Conservation (phyloP, 2,113 vertebrate genomes). For the Syngnathus typhle region DNA sequence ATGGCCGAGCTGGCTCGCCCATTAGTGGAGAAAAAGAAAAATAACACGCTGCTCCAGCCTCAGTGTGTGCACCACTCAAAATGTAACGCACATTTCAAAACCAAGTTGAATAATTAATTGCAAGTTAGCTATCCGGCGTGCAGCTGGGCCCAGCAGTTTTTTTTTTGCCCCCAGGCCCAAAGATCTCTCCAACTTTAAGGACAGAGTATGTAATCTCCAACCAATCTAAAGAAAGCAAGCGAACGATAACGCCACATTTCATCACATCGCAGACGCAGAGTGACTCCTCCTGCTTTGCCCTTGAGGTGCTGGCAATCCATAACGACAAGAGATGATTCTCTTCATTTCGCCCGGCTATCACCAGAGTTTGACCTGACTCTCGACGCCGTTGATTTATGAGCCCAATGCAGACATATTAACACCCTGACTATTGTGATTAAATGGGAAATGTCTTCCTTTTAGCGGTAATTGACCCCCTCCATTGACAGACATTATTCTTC, state of each 20-base stretch:
- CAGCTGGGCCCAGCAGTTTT: constrained; percentile 44
- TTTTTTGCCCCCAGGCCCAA: constrained; percentile 53
- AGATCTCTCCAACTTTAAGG: constrained; percentile 68
- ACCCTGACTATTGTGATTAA: constrained; percentile 13
- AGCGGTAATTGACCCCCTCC: neutral
- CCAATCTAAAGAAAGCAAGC: constrained; percentile 73
- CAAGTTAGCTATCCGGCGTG: constrained; percentile 46
- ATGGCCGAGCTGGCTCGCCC: constrained; percentile 65
- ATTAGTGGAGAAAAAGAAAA: constrained; percentile 49
- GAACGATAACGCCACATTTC: constrained; percentile 73
- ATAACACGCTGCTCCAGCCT: constrained; percentile 46
- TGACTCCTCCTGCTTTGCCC: constrained; percentile 59
- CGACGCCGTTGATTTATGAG: constrained; percentile 60
- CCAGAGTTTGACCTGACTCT: constrained; percentile 56
- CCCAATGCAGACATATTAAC: constrained; percentile 17
- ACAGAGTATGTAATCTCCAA: constrained; percentile 68
- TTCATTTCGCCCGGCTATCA: constrained; percentile 60
- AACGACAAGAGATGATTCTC: constrained; percentile 66
- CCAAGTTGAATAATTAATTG: constrained; percentile 75
- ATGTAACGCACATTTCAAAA: constrained; percentile 67
- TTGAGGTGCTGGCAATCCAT: constrained; percentile 68
- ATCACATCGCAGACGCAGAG: constrained; percentile 58
- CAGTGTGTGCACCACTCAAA: constrained; percentile 69
- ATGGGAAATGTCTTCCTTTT: constrained; percentile 4
- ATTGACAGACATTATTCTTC: neutral